phyloP scores from a whole-genome alignment of 2,888 invertebrate genomes.

The Zhengitettix transpicula region DNA sequence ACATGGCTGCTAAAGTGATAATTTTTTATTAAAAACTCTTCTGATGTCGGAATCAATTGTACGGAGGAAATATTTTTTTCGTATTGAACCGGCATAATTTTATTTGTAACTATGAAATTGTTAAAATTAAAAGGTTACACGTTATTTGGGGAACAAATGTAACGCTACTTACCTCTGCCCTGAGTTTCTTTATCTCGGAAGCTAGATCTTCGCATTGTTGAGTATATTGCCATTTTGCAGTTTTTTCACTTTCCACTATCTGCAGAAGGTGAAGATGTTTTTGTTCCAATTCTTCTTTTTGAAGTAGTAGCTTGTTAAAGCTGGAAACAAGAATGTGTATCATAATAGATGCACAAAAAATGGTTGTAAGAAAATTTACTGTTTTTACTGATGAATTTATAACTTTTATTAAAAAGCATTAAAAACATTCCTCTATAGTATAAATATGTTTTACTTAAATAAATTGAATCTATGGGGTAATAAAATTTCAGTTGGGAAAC shows the following conservation, averaged over 20 bases:
- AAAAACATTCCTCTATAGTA: too few species aligned
- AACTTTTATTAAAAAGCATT: neutral
- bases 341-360: conserved; percentile 1
- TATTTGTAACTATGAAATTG: too few species aligned
- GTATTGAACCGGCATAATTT: too few species aligned
- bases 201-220: conserved; percentile 84
- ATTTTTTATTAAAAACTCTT: too few species aligned
- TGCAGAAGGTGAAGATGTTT: conserved; percentile 78
- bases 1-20: too few species aligned
- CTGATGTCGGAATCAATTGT: too few species aligned
- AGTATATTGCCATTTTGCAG: conserved; percentile 85
- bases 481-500: too few species aligned
- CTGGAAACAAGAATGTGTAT: conserved; percentile 29
- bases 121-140: too few species aligned
- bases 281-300: conserved; percentile 83
- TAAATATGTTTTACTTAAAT: too few species aligned
- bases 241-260: conserved; percentile 81
- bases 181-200: conserved; percentile 71
- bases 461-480: too few species aligned
- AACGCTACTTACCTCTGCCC: conserved; percentile 52
- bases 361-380: neutral
- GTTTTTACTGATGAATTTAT: neutral
- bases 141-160: too few species aligned
- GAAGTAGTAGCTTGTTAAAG: conserved; percentile 73
- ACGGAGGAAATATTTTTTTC: too few species aligned